Conservation (phyloP, 2,888 invertebrate species). For the Chrysolina haemoptera region DNA sequence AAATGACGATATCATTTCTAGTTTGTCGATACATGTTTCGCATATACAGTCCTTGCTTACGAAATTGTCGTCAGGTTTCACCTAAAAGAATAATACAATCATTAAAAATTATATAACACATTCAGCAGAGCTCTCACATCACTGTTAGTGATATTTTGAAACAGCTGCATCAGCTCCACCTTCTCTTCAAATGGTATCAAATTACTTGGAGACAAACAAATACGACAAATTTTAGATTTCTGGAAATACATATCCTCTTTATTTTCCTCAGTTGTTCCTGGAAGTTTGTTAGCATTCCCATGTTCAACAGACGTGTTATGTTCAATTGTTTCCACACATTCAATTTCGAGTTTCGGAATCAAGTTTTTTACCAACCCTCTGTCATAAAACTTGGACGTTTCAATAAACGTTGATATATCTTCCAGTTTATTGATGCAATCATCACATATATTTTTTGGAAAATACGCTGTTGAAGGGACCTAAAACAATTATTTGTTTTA, state of each 20-base stretch:
- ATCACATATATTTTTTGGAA: neutral
- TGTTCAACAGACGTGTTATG: neutral
- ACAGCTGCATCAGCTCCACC: neutral
- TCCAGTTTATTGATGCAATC: neutral
- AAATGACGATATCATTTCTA: neutral
- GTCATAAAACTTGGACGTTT: neutral
- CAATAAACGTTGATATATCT: neutral
- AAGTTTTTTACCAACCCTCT: neutral
- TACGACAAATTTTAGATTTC: neutral
- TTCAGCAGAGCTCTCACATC: neutral
- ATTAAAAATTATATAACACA: neutral
- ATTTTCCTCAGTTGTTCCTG: too few species aligned
- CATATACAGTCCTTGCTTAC: neutral
- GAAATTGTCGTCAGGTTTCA: neutral
- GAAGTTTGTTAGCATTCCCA: neutral
- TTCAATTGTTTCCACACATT: neutral
- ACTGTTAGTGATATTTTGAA: neutral
- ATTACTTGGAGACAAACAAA: neutral
- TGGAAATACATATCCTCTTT: too few species aligned
- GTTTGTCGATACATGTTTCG: neutral
- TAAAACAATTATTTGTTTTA: too few species aligned
- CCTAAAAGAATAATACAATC: neutral
- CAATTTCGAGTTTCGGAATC: neutral
- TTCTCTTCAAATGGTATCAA: neutral
- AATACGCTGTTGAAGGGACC: neutral